These are phyloP conservation scores for Pangasianodon hypophthalmus DNA, from an alignment of 2,113 vertebrate species.

Conservation along the genomic window DNA sequence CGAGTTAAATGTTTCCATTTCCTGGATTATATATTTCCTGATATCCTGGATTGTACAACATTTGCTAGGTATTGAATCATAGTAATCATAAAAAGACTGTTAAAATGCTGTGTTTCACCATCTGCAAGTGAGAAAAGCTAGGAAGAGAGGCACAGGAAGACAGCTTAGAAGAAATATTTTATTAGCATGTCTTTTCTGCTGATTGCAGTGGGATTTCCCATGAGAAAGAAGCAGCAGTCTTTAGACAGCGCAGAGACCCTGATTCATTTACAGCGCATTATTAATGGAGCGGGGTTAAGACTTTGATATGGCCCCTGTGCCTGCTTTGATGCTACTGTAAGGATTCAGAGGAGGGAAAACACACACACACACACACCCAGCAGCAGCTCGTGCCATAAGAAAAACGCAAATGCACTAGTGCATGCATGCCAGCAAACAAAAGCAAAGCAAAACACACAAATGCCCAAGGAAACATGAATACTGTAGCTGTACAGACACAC, in stretches of 20 bases:
- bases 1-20: not conserved
- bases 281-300: constrained; percentile 75
- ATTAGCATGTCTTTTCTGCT: constrained; percentile 53
- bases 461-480: constrained; percentile 35
- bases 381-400: not conserved
- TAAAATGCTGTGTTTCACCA: not conserved
- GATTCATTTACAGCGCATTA: constrained; percentile 77
- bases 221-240: constrained; percentile 60
- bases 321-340: constrained; percentile 68
- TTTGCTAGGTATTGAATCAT: constrained; percentile 9
- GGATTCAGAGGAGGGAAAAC: constrained; percentile 14
- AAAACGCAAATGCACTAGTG: constrained; percentile 8
- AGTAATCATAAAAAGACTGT: not conserved
- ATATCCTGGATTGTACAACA: not conserved
- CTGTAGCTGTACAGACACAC: not conserved
- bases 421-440: constrained; percentile 30
- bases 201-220: constrained; percentile 56
- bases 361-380: constrained; percentile 4
- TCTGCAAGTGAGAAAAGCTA: not conserved
- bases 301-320: constrained; percentile 71
- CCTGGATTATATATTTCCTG: too few relatives aligned
- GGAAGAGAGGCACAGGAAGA: constrained; percentile 17
- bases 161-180: constrained; percentile 47
- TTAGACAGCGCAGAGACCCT: constrained; percentile 64
- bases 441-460: constrained; percentile 23